These are phyloP conservation scores for Oxycera nigricornis DNA, from an alignment of 2,888 invertebrate species.

Conservation along the genomic window DNA sequence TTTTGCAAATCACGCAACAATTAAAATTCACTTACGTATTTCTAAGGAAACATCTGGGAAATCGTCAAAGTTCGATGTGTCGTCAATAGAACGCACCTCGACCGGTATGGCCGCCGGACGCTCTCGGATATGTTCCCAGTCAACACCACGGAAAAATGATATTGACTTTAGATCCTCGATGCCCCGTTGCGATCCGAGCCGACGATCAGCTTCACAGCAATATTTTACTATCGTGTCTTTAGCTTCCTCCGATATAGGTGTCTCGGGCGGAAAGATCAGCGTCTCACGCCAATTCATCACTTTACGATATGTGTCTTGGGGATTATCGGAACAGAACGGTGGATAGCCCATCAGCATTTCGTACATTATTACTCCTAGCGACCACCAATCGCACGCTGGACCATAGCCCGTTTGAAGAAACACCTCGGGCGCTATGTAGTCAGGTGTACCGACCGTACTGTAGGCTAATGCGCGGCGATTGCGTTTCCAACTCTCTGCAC, in stretches of 20 bases:
- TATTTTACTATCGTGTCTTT: conserved; percentile 94
- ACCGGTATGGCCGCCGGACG: conserved; percentile 98
- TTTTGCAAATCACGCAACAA: background rate
- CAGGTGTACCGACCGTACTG: conserved; percentile 96
- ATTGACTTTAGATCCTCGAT: conserved; percentile 93
- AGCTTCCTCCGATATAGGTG: conserved; percentile 98
- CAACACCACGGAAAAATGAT: conserved; percentile 95
- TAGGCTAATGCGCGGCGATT: conserved; percentile 95
- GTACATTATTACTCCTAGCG: conserved; percentile 99
- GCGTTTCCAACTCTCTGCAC: conserved; percentile 99
- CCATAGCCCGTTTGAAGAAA: conserved; percentile 98
- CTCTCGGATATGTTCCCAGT: conserved; percentile 99
- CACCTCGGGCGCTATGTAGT: conserved; percentile 99
- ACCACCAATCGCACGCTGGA: conserved; percentile 99
- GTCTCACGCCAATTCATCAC: conserved; percentile 99
- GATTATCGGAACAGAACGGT: conserved; percentile 96
- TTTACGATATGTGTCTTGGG: conserved; percentile 68
- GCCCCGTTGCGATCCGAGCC: conserved; percentile 88
- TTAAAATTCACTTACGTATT: conserved; percentile 80
- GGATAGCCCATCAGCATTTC: conserved; percentile 99
- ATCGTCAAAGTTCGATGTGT: conserved; percentile 99
- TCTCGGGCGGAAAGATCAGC: conserved; percentile 97
- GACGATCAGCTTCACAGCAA: conserved; percentile 95
- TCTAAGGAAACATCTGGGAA: conserved; percentile 99
- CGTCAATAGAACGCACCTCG: conserved; percentile 98